A percentile compares a stretch with the other conserved stretches of the same genome.
Evolutionary conservation across 2,113 vertebrate species (phyloP).

Genomic region (Sigmodon hispidus): DNA sequence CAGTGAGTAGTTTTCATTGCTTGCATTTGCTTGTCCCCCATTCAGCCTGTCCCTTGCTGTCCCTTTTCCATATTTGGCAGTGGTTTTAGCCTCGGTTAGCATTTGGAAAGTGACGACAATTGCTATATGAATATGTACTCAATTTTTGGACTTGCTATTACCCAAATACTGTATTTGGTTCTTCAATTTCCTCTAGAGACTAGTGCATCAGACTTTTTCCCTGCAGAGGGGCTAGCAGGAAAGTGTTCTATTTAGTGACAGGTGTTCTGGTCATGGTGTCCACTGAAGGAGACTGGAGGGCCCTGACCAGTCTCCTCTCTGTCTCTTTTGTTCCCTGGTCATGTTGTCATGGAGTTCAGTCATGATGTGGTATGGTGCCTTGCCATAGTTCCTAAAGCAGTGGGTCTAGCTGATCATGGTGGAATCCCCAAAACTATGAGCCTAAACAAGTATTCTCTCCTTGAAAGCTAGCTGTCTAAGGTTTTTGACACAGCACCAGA

Average conservation of each 20-base stretch:
- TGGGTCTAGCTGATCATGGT: rapidly evolving
- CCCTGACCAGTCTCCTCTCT: neutral
- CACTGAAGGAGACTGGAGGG: too few species aligned
- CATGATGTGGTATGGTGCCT: neutral
- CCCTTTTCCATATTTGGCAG: neutral
- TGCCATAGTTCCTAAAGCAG: neutral
- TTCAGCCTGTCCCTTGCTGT: neutral
- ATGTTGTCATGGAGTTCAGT: neutral
- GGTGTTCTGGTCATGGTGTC: neutral
- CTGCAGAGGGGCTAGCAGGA: neutral
- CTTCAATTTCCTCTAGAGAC: neutral
- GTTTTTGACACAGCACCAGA: neutral
- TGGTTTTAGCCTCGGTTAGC: neutral
- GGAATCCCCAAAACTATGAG: neutral
- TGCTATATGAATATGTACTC: neutral
- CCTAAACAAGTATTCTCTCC: neutral
- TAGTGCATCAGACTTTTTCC: neutral
- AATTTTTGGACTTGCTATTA: neutral
- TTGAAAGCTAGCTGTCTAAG: neutral
- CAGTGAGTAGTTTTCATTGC: neutral
- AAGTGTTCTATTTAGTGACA: too few species aligned
- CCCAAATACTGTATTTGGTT: neutral
- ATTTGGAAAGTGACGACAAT: slow-evolving; percentile 35
- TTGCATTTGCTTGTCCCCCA: neutral
- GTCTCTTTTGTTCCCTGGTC: neutral